Evolutionary conservation across 2,888 invertebrate species (phyloP), one percentile per base, ranked within the genome.

Genomic region (Chromoteleia sp.): DNA sequence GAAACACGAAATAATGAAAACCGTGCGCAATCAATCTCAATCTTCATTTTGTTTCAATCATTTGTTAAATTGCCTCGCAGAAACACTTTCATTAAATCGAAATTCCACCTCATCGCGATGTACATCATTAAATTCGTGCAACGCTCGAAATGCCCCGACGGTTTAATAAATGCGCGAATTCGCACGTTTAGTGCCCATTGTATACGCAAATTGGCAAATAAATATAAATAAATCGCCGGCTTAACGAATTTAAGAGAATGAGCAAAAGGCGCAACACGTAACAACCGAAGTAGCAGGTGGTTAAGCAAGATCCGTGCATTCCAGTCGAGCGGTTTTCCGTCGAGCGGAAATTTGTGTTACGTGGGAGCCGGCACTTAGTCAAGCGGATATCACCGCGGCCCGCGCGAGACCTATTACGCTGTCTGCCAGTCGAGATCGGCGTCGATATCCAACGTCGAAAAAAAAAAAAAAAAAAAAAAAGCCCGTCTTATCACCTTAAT

Each of bases 251-350:
- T 71, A 65, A 75, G 61, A 63, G 73, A 78, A 48, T 59, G 25
- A 21, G 15, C 14, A n/a, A 43, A 68, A 68, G 39, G 68, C 25
- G 74, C 33, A 61, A 67, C 54, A 67, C 33, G 36, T 79, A 79
- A 70, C 52, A 54, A 50, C 50, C 30, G 25, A 70, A 61, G 80
- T 75, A 56, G 77, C 78, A 75, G 75, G 78, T 82, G 48, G 59
- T 78, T 77, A 52, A 65, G 81, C 63, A 81, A 81, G 81, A 74
- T 71, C 77, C 33, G 65, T 52, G 70, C 77, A 78, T 75, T 73
- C 76, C 71, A 39, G 8, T 19, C 29, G 67, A 63, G 61, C 61
- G 58, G 52, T 73, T 77, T 77, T 81, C 67, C 73, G 50, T 54
- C 73, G 77, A 81, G 77, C 77, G 68, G 67, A 77, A 74, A 68